phyloP scores from a whole-genome alignment of 2,797 vertebrate genomes.

The Heterohyrax brucei region DNA sequence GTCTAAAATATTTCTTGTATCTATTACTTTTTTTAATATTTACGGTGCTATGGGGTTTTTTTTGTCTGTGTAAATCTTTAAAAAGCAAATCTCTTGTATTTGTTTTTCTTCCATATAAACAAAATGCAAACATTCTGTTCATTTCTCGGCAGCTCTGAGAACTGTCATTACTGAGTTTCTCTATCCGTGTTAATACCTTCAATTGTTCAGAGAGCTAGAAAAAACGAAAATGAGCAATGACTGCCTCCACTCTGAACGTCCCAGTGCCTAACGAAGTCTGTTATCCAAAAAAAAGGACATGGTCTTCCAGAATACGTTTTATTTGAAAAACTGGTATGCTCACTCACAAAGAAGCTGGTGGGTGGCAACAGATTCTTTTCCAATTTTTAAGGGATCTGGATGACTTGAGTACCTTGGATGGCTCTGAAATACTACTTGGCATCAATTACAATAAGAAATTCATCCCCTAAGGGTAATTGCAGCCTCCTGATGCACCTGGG shows the following conservation, averaged over 20 bases:
- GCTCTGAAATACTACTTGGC: slow-evolving; percentile 19
- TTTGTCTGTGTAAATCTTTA: not conserved
- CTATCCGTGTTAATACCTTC: not conserved
- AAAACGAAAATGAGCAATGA: not conserved
- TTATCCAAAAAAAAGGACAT: slow-evolving; percentile 2
- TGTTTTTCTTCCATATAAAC: not conserved
- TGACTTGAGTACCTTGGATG: not conserved
- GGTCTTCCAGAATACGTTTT: not conserved
- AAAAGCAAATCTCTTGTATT: slow-evolving; percentile 41
- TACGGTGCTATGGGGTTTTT: not conserved
- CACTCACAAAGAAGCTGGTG: slow-evolving; percentile 18
- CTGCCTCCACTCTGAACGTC: not conserved
- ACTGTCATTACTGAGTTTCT: not conserved
- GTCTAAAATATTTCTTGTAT: not conserved
- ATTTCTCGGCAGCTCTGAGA: not conserved
- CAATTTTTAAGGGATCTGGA: slow-evolving; percentile 43
- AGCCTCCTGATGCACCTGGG: not conserved
- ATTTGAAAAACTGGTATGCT: slow-evolving; percentile 53
- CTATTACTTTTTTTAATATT: slow-evolving; percentile 36
- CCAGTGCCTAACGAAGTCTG: not conserved
- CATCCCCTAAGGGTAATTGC: not conserved
- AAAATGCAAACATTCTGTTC: not conserved
- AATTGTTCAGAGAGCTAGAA: slow-evolving; percentile 8
- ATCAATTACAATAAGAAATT: slow-evolving; percentile 31
- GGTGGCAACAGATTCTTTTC: slow-evolving; percentile 61